Evolutionary conservation across 1,140 invertebrate genomes (phyloP).

Genomic region (Spodoptera frugiperda): DNA sequence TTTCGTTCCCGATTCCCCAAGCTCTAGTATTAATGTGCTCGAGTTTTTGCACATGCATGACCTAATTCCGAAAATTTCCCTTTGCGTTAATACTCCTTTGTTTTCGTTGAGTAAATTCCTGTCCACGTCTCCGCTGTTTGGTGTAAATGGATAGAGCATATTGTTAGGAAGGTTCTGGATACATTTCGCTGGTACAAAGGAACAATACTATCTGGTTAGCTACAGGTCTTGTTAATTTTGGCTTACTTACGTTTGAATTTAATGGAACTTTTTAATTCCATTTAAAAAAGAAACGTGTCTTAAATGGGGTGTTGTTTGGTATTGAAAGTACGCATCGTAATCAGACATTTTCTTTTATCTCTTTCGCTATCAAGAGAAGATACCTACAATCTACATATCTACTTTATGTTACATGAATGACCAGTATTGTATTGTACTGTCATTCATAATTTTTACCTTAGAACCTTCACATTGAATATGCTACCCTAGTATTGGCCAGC

Average conservation of each 20-base stretch:
- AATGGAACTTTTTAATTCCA: too few relatives aligned
- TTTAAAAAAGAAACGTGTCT: too few relatives aligned
- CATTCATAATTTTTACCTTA: too few relatives aligned
- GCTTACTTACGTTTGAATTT: neutral
- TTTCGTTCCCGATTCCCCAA: neutral
- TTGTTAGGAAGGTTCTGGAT: slow-evolving; percentile 19
- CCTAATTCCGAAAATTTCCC: slow-evolving; percentile 16
- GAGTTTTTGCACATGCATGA: slow-evolving; percentile 6
- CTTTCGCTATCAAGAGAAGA: too few relatives aligned
- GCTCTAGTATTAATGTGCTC: slow-evolving; percentile 13
- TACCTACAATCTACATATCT: too few relatives aligned
- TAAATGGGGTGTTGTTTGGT: too few relatives aligned
- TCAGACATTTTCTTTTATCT: too few relatives aligned
- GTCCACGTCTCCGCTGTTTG: neutral
- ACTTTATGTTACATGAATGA: too few relatives aligned
- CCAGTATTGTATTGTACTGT: too few relatives aligned
- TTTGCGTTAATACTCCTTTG: slow-evolving; percentile 17
- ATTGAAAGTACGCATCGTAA: too few relatives aligned
- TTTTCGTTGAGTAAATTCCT: slow-evolving; percentile 38
- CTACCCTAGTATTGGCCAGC: too few relatives aligned
- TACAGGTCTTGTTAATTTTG: neutral
- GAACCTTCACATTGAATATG: too few relatives aligned
- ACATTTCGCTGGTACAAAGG: slow-evolving; percentile 24
- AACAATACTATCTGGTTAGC: slow-evolving; percentile 19
- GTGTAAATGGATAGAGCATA: neutral